Base-by-base conservation (phyloP, 2,888 invertebrate genomes). In the Scaptodrosophila latifasciaeformis region DNA sequence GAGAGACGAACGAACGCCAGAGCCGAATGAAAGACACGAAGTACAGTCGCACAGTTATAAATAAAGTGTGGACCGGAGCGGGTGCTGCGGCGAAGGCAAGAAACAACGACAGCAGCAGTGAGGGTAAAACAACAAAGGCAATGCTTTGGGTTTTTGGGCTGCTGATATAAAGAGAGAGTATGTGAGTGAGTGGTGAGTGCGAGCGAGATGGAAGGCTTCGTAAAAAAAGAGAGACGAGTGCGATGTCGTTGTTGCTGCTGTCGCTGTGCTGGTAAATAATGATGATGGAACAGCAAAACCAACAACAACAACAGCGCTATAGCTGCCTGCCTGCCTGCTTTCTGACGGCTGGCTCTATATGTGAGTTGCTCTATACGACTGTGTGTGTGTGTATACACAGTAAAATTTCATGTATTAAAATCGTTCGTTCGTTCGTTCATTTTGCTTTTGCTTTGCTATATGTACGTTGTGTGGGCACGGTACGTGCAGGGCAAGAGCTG, bases 21-120 rank as follows among this genome's bases (percentile, higher is more conserved):
- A 67, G 49, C 79, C 76, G 75, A 69, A 62, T 66, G 65, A 68
- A n/a, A 70, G 67, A 77, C 70, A 76, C 83, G 82, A 82, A 75
- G 82, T 82, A 82, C 82, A 82, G 82, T 82, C 82, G 74, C 82
- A 82, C 72, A 79, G 79, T 70, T 82, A 82, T 83, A 82, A 82
- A 83, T 82, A 82, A 82, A 82, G 79, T 67, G 53, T 64, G 61
- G 67, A 70, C 60, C 57, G 60, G 37, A 55, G 58, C 65, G 39
- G 47, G 46, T 43, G 51, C 40, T 54, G 53, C 47, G 54, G 62
- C 37, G 54, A 27, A 21, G 58, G 43, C 7, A 6, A 15, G 34
- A 6, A n/a, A 15, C 34, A 39, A 39, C 24, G 46, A 49, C 45
- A 39, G 44, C 40, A 44, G 45, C 18, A 31, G 10, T 13, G 13